Evolutionary conservation across 2,888 invertebrate species (phyloP), one percentile per base, ranked within the genome.

Genomic region (Philereme vetulata): DNA sequence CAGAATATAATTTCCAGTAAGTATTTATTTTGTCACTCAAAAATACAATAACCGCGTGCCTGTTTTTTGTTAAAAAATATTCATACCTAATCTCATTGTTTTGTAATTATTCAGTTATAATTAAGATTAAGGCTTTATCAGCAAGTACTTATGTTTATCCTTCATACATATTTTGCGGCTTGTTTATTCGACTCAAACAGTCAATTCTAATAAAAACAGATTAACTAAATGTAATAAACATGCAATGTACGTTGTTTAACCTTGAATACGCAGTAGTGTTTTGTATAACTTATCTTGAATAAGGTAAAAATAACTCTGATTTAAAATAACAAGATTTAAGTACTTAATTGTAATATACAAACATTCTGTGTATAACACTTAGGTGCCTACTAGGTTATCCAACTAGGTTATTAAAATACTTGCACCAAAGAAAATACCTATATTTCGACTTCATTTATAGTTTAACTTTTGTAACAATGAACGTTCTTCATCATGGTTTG

Each of bases 391-490:
- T 8, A 6, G 35, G 7, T 35, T 35, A 35, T 6, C 35, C 7
- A 7, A 35, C 5, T 2, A 3, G 5, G 5, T 6, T 6, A 6
- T 38, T 3, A 38, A 38, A 38, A 38, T 38, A 7, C 44, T 6
- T 4, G 3, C 10, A 5, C 44, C 10, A 51, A 51, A 47, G 46
- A 33, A 53, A 38, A 50, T 51, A 33, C 21, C 42, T 54, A 33
- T 51, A 57, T 51, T 57, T 55, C 32, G 51, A 45, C 44, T 47
- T 51, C 51, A 51, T 57, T 51, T 46, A 38, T 48, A 54, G 62
- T 62, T 62, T 62, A 62, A 55, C 21, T 62, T 62, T 49, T 47
- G 51, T 11, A 58, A 58, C 62, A 62, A 62, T 62, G 62, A 58
- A 49, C 54, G 58, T 43, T 49, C 52, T 51, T 55, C 50, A 54